These are phyloP conservation scores for Tokudaia muenninki DNA, from an alignment of 2,797 vertebrate genomes.

Conservation along the genomic window DNA sequence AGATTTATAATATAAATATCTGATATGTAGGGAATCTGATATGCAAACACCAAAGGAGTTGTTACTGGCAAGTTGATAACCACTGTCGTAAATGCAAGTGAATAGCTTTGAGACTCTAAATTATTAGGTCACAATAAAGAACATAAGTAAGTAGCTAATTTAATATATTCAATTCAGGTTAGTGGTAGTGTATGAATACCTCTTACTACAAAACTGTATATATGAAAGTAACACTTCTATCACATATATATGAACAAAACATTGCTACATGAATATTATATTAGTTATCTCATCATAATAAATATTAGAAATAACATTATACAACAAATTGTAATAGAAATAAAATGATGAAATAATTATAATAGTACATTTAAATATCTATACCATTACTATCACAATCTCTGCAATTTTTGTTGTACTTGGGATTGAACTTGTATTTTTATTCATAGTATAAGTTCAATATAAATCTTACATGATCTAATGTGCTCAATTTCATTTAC, in stretches of 20 bases:
- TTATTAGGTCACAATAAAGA: background rate
- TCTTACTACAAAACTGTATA: background rate
- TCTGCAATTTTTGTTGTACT: background rate
- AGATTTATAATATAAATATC: background rate
- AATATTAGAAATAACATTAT: background rate
- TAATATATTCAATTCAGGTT: background rate
- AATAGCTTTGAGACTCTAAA: background rate
- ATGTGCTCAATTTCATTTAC: conserved; percentile 45
- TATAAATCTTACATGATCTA: conserved; percentile 16
- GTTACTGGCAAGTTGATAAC: background rate
- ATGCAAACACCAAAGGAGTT: background rate
- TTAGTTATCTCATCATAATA: background rate
- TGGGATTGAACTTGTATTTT: background rate
- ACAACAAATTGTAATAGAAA: background rate
- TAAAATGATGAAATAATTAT: background rate
- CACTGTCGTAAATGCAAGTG: background rate
- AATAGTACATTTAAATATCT: background rate
- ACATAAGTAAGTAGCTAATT: background rate
- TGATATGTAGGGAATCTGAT: background rate
- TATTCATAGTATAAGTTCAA: background rate
- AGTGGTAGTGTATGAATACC: background rate
- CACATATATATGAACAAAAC: background rate
- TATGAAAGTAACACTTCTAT: background rate
- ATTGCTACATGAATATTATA: background rate
- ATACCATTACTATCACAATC: background rate